Evolutionary conservation across 1,140 invertebrate species (phyloP), one percentile per base, ranked within the genome.

Genomic region (Drosophila takahashii): DNA sequence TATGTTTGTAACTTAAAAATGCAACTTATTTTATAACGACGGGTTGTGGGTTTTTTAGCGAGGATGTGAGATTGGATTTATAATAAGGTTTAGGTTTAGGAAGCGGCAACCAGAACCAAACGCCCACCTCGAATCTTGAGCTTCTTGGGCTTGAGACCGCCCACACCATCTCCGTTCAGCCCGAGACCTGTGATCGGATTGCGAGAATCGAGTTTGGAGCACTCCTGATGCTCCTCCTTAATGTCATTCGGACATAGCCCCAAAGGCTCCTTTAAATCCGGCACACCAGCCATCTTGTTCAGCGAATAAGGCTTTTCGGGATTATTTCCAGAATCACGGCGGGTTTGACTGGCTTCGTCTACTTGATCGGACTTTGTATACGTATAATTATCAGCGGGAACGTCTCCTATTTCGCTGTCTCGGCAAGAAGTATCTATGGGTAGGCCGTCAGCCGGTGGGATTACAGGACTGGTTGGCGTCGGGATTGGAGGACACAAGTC

Each of bases 101-200:
- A 60, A 18, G 16, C 34, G 26, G 32, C 36, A 41, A 9, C 16
- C 44, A 59, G 57, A 37, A 66, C 16, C 26, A 36, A 48, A 27
- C 18, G 45, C 76, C 48, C 15, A 91, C 90, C 85, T 86, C 90
- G 52, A 8, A 34, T 52, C 59, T 81, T 91, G 4, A 58, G 42
- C 42, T 75, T 86, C 51, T 51, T 77, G 4, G 89, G 90, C 53
- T 90, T 91, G 0, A 84, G 60, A n/a, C 90, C 90, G 4, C 90
- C 90, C 2, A 87, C 90, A 45, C 90, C 90, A 52, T 91, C 89
- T 13, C 90, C 90, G 15, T 86, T 77, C 2, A 91, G 62, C 1
- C 90, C 90, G n/a, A 87, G 37, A 3, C 90, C 90, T 0, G 90
- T 91, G 16, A 91, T 90, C 1, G 90, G 90, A 54, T 91, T 91